phyloP scores from a whole-genome alignment of 2,888 invertebrate species.

The Amphipyra tragopoginis region DNA sequence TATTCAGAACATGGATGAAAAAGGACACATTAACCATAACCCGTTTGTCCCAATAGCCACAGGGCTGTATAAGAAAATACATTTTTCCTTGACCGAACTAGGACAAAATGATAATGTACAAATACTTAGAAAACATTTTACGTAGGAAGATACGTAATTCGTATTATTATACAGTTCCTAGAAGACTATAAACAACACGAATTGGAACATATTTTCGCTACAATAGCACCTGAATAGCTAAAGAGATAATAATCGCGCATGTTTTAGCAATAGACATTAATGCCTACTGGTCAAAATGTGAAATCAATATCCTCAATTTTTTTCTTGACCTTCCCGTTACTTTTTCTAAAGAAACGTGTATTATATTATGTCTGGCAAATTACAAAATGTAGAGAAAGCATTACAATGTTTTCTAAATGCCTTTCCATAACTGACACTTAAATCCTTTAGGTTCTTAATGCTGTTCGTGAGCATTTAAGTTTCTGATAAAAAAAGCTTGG shows the following conservation, averaged over 20 bases:
- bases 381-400: too few species aligned
- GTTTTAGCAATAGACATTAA: conserved; percentile 21
- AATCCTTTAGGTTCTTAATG: too few species aligned
- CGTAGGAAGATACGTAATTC: not conserved
- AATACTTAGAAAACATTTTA: not conserved
- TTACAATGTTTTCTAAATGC: too few species aligned
- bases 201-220: conserved; percentile 1
- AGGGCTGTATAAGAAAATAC: conserved; percentile 2
- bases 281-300: conserved; percentile 19
- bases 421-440: too few species aligned
- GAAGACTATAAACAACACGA: conserved; percentile 2
- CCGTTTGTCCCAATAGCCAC: not conserved
- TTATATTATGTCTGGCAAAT: too few species aligned
- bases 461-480: too few species aligned
- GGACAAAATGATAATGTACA: not conserved
- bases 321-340: conserved; percentile 31
- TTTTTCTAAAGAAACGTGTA: conserved; percentile 21
- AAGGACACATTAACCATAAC: not conserved
- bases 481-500: too few species aligned
- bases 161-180: not conserved
- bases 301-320: conserved; percentile 52
- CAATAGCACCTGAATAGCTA: not conserved
- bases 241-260: conserved; percentile 19
- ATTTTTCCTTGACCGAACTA: conserved; percentile 5
- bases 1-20: not conserved